Evolutionary conservation across 2,797 vertebrate species (phyloP).

Genomic region (Pangasius djambal): DNA sequence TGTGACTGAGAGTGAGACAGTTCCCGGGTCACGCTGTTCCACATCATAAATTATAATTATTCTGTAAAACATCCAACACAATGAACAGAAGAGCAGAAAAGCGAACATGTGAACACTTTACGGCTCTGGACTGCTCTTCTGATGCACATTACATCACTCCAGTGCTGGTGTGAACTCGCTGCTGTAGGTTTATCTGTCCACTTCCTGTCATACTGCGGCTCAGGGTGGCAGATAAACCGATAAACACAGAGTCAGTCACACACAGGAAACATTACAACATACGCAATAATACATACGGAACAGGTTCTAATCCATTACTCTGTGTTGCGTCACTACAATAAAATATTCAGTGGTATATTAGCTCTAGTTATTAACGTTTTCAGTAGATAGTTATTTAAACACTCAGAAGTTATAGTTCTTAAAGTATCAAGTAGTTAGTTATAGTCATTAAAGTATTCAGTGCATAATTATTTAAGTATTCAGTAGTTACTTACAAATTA

Average conservation of each 20-base stretch:
- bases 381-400: not conserved
- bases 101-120: not conserved
- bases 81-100: slow-evolving; percentile 4
- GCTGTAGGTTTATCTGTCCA: not conserved
- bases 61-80: slow-evolving; percentile 36
- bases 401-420: not conserved
- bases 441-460: not conserved
- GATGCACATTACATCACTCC: not conserved
- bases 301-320: not conserved
- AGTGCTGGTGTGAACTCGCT: not conserved
- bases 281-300: not conserved
- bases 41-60: slow-evolving; percentile 27
- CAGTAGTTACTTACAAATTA: too few relatives aligned
- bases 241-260: not conserved
- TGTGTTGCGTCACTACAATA: not conserved
- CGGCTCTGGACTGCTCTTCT: not conserved
- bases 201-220: not conserved
- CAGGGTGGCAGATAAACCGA: not conserved
- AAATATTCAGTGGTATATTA: not conserved
- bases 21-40: slow-evolving; percentile 34
- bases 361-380: not conserved
- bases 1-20: slow-evolving; percentile 41
- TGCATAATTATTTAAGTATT: too few relatives aligned
- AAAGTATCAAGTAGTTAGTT: not conserved
- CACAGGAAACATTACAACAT: not conserved